Base-by-base conservation (phyloP, 1,140 invertebrate species). In the Sarcophaga bullata region DNA sequence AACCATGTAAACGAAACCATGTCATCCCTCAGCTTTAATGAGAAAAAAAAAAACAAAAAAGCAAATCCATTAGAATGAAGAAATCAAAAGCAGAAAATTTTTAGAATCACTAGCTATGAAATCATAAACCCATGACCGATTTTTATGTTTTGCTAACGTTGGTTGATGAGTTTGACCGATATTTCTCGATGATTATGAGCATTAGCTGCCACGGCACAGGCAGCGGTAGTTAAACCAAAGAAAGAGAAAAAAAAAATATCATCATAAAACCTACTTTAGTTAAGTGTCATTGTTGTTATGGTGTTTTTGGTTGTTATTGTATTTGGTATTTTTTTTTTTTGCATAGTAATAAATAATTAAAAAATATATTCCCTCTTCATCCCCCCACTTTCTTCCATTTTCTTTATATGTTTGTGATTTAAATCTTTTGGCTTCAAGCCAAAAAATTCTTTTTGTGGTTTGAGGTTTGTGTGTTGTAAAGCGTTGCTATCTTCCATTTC, bases 81-180 rank as follows among this genome's bases (percentile, higher is more conserved):
- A 73, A 73, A 73, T 17, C 9, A 73, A 37, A 10, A 73, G 37
- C 10, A 46, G 25, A 37, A 37, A 37, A 37, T 37, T 2, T n/a
- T 25, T 11, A 73, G 54, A 58, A 13, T 15, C 68, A 75, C n/a
- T 19, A 68, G n/a, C 62, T 19, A 19, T 68, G 19, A 68, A 47
- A 75, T 8, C 73, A 48, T 76, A 48, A 49, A 37, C 15, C 73
- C 73, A 50, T 76, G 73, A 76, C 73, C 73, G 73, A 76, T 17
- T 49, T 76, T 76, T 49, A 17, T 76, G 9, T 73, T 11, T 47
- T 8, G 48, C 48, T 75, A 46, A 15, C 11, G 73, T 48, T 76
- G 73, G 47, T 48, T 76, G 73, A 76, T 76, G 73, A 76, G 73
- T 76, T 76, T 76, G 73, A 76, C 73, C 73, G 73, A 76, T 76